phyloP scores from a whole-genome alignment of 64 coral and sea anemone genomes.

The Astreopora myriophthalma region DNA sequence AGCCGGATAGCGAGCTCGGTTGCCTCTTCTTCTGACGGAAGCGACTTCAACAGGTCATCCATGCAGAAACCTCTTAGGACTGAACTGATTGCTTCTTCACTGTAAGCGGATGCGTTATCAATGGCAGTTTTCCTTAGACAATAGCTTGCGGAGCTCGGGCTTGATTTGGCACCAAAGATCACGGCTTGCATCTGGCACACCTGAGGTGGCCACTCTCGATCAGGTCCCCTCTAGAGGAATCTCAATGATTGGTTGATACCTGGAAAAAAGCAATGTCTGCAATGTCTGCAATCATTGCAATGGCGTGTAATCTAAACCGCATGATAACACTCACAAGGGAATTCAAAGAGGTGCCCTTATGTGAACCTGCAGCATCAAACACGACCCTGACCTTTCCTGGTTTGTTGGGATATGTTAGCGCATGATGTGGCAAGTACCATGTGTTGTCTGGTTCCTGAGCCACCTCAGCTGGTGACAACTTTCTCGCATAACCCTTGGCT shows the following conservation, averaged over 20 bases:
- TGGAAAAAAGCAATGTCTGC: constrained; percentile 64
- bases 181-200: constrained; percentile 30
- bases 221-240: constrained; percentile 40
- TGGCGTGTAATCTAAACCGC: not conserved
- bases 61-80: constrained; percentile 46
- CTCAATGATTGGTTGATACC: constrained; percentile 15
- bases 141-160: constrained; percentile 34
- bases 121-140: not conserved
- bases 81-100: not conserved
- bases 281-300: constrained; percentile 47
- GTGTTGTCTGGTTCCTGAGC: constrained; percentile 40
- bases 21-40: constrained; percentile 29
- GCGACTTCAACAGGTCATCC: constrained; percentile 44
- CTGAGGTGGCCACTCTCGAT: not conserved
- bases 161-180: constrained; percentile 44
- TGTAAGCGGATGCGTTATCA: not conserved
- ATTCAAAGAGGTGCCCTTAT: constrained; percentile 39
- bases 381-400: constrained; percentile 58
- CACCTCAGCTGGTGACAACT: not conserved
- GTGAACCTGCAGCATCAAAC: constrained; percentile 45
- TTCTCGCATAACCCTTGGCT: constrained; percentile 45
- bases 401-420: constrained; percentile 57
- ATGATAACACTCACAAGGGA: constrained; percentile 28
- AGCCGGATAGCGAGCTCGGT: not conserved
- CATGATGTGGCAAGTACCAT: constrained; percentile 64